Conservation (phyloP, 2,797 vertebrate species). For the Staurois parvus region DNA sequence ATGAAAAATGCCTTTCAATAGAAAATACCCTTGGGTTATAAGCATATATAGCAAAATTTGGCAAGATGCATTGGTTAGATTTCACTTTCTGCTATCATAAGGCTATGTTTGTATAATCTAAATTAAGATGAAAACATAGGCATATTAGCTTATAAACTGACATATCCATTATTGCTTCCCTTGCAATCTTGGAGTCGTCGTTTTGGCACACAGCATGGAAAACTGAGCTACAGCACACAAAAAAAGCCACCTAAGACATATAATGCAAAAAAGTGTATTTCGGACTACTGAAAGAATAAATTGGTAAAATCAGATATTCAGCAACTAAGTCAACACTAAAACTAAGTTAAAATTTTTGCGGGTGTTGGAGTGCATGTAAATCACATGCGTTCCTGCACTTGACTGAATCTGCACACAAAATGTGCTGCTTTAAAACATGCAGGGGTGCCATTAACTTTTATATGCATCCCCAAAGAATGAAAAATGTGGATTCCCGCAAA, state of each 20-base stretch:
- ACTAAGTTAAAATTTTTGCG: no score
- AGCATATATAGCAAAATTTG: not conserved
- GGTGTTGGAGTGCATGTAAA: no score
- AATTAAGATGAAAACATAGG: not conserved
- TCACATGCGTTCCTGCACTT: no score
- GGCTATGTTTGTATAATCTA: slow-evolving; percentile 3
- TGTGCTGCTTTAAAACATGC: no score
- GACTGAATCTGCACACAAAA: no score
- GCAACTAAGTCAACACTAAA: no score
- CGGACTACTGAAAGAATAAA: not conserved
- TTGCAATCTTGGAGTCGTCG: not conserved
- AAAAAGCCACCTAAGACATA: not conserved
- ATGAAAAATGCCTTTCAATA: not conserved
- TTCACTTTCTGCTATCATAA: not conserved
- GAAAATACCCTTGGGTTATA: not conserved
- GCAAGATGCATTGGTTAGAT: not conserved
- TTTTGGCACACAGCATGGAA: slow-evolving; percentile 1
- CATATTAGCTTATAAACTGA: not conserved
- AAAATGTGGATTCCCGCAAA: no score
- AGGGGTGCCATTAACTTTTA: no score
- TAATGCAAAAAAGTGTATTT: not conserved
- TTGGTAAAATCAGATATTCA: no score
- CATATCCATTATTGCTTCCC: not conserved
- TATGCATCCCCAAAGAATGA: no score
- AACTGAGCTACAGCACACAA: not conserved